Evolutionary conservation across 2,797 vertebrate genomes (phyloP).

Genomic region (Macropodus opercularis): DNA sequence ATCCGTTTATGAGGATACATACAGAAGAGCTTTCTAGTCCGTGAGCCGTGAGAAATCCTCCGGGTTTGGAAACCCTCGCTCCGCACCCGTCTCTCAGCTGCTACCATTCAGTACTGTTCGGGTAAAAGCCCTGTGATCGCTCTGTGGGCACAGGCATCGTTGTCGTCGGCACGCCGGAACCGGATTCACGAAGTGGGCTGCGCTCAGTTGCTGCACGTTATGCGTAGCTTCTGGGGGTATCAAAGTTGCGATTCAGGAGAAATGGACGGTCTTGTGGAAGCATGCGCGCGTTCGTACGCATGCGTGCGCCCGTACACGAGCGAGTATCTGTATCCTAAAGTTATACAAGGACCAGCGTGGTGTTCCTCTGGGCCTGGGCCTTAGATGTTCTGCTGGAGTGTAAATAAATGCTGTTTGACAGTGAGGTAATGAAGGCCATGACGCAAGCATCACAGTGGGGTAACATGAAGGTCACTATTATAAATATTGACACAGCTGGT

Average conservation of each 20-base stretch:
- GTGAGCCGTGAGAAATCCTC: slow-evolving; percentile 75
- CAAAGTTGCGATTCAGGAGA: slow-evolving; percentile 49
- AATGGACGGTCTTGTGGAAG: slow-evolving; percentile 34
- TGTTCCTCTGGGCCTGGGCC: no score
- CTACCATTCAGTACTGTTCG: slow-evolving; percentile 76
- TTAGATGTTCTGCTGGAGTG: background rate
- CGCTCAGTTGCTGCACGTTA: slow-evolving; percentile 72
- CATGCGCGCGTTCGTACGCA: slow-evolving; percentile 46
- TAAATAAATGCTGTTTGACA: background rate
- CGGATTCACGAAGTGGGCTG: slow-evolving; percentile 79
- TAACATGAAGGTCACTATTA: no score
- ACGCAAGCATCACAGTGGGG: no score
- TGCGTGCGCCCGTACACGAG: slow-evolving; percentile 29
- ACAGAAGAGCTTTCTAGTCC: slow-evolving; percentile 71
- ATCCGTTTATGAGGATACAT: slow-evolving; percentile 75
- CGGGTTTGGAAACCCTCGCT: slow-evolving; percentile 66
- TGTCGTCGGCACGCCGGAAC: slow-evolving; percentile 77
- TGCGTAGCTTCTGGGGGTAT: slow-evolving; percentile 68
- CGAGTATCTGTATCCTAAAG: slow-evolving; percentile 23
- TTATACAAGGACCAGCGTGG: slow-evolving; percentile 43
- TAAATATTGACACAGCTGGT: no score
- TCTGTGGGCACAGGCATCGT: slow-evolving; percentile 71
- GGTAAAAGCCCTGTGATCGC: slow-evolving; percentile 74
- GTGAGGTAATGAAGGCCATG: no score
- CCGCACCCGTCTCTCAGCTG: slow-evolving; percentile 72